Evolutionary conservation across 2,888 invertebrate genomes (phyloP).

Genomic region (Mayetiola destructor): DNA sequence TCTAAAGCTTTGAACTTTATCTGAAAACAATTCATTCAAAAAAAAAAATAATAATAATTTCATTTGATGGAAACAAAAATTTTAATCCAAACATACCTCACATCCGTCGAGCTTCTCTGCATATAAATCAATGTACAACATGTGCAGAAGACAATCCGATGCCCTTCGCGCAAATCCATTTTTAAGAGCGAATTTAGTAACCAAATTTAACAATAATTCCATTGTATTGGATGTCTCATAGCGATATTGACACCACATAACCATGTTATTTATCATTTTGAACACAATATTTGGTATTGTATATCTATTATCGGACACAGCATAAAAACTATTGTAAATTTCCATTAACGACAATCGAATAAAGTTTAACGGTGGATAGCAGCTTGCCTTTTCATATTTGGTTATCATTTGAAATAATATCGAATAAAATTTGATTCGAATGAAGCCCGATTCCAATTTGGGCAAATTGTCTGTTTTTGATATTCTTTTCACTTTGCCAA

Average conservation of each 20-base stretch:
- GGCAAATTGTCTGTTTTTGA: not conserved
- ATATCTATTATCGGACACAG: not conserved
- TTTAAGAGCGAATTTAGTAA: not conserved
- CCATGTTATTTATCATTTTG: not conserved
- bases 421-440: slow-evolving; percentile 4
- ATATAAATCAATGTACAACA: not conserved
- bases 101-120: not conserved
- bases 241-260: not conserved
- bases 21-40: not conserved
- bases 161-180: not conserved
- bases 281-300: not conserved
- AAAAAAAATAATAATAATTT: not conserved
- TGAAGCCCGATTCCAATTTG: not conserved
- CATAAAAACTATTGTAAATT: not conserved
- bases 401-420: not conserved
- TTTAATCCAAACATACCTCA: not conserved
- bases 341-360: not conserved
- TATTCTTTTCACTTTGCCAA: not conserved
- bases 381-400: not conserved
- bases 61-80: not conserved
- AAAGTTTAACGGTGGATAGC: not conserved
- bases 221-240: not conserved
- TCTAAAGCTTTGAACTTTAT: not conserved
- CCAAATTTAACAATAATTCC: too few relatives aligned
- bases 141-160: not conserved